phyloP scores from a whole-genome alignment of 2,797 vertebrate species.

The Scolopax bukidnonensis region DNA sequence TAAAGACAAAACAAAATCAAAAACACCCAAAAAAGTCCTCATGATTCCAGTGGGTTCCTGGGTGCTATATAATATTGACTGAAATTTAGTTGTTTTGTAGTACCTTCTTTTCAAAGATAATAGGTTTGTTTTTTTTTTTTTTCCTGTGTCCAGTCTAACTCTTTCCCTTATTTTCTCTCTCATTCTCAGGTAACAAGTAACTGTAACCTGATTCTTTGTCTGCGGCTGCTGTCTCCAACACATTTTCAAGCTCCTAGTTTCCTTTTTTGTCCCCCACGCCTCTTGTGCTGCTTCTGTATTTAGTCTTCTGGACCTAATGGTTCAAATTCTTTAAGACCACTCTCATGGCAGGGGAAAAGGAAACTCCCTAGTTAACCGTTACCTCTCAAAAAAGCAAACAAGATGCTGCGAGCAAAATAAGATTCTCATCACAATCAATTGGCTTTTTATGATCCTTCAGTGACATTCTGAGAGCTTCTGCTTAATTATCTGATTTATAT shows the following conservation, averaged over 20 bases:
- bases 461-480: not conserved
- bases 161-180: not conserved
- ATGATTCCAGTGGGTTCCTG: not conserved
- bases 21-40: not conserved
- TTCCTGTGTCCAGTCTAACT: not conserved
- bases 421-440: not conserved
- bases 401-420: not conserved
- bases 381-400: not conserved
- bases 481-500: conserved; percentile 13
- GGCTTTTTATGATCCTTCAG: not conserved
- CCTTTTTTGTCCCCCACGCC: not conserved
- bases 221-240: not conserved
- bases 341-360: not conserved
- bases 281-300: not conserved
- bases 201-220: not conserved
- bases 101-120: not conserved
- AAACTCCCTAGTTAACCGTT: not conserved
- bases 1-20: not conserved
- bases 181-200: not conserved
- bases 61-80: not conserved
- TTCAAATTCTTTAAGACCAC: not conserved
- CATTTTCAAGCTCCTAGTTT: not conserved
- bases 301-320: not conserved
- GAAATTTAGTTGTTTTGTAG: not conserved
- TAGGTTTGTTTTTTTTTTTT: not conserved